Percentiles rank a stretch among this genome's conserved stretches.
These are phyloP conservation scores for Seladonia tumulorum DNA, from an alignment of 2,888 invertebrate species.

Conservation along the genomic window DNA sequence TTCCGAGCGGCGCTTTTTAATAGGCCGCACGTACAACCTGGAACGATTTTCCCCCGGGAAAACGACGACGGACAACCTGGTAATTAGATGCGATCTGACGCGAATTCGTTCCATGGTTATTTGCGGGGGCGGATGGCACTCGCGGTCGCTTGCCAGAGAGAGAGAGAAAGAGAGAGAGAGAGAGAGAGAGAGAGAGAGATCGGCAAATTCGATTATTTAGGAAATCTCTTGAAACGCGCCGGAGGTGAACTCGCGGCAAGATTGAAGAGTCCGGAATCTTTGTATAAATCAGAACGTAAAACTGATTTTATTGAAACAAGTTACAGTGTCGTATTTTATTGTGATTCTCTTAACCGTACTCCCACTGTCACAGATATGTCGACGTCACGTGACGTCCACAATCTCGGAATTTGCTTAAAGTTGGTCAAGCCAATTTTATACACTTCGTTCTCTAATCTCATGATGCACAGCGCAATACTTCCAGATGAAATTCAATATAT, in stretches of 20 bases:
- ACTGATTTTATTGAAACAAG: neutral
- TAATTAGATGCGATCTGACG: slow-evolving; percentile 67
- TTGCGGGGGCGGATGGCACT: neutral
- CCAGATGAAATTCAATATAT: too few species aligned
- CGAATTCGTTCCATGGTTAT: slow-evolving; percentile 26
- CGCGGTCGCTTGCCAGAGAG: neutral
- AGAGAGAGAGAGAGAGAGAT: too few species aligned
- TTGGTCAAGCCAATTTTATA: too few species aligned
- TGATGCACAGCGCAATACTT: too few species aligned
- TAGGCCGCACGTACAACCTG: slow-evolving; percentile 41
- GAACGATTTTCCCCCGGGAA: slow-evolving; percentile 57
- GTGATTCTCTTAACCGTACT: too few species aligned
- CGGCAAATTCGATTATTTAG: neutral
- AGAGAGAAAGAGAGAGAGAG: neutral
- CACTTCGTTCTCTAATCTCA: too few species aligned
- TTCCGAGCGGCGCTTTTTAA: slow-evolving; percentile 62
- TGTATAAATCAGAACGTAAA: neutral
- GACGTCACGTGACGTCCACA: too few species aligned
- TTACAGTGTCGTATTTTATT: neutral
- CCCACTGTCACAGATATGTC: too few species aligned
- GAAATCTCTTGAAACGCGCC: neutral
- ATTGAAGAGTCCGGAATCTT: neutral
- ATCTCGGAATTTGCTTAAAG: too few species aligned
- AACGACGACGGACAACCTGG: slow-evolving; percentile 62
- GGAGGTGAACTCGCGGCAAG: neutral